Evolutionary conservation across 2,113 vertebrate genomes (phyloP).

Genomic region (Grantiella picta): DNA sequence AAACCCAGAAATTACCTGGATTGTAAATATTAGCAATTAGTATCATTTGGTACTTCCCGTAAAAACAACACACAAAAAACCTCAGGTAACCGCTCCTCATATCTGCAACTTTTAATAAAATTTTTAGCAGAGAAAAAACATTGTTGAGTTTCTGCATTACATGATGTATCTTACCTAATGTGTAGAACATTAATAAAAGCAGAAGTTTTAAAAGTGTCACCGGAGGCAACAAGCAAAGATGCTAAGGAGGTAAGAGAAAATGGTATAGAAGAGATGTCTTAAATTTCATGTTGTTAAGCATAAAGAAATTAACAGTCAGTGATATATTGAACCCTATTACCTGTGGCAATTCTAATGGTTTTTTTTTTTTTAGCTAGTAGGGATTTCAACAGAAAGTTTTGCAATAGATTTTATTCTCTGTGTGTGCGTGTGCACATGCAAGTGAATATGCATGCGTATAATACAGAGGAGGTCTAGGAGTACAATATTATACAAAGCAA

Average conservation of each 20-base stretch:
- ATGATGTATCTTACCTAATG: neutral
- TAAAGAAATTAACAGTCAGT: slow-evolving; percentile 12
- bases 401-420: neutral
- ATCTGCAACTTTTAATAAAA: neutral
- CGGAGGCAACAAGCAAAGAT: neutral
- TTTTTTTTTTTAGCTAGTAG: neutral
- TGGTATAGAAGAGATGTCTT: neutral
- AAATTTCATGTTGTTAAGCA: slow-evolving; percentile 21
- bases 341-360: neutral
- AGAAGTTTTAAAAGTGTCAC: neutral
- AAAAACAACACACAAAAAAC: neutral
- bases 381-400: neutral
- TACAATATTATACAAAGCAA: neutral
- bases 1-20: neutral
- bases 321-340: neutral
- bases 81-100: accelerated
- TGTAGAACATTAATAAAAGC: neutral
- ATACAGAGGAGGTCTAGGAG: neutral
- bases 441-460: neutral
- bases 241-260: neutral
- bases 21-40: neutral
- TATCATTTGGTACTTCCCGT: neutral
- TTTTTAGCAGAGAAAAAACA: neutral
- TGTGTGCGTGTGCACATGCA: neutral
- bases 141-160: neutral